These are phyloP conservation scores for Pedicia rivosa DNA, from an alignment of 2,888 invertebrate genomes.

Conservation along the genomic window DNA sequence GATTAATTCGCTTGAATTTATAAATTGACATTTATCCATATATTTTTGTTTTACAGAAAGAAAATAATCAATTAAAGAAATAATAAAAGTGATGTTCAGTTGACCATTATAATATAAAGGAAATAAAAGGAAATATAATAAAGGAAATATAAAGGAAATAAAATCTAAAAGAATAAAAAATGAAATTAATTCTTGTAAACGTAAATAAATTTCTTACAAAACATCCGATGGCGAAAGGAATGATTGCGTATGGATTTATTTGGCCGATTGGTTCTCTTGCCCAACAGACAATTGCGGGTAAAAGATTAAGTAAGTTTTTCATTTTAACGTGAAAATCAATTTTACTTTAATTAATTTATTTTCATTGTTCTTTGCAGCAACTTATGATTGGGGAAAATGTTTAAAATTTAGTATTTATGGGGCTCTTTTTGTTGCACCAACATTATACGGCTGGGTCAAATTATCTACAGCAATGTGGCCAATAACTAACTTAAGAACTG, in stretches of 20 bases:
- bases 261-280: conserved; percentile 59
- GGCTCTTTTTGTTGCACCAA: conserved; percentile 67
- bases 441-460: conserved; percentile 63
- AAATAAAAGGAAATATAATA: too few relatives aligned
- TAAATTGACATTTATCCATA: too few relatives aligned
- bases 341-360: not conserved
- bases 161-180: not conserved
- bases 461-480: conserved; percentile 65
- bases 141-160: too few relatives aligned
- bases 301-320: conserved; percentile 37
- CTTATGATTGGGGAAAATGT: conserved; percentile 51
- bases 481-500: conserved; percentile 46
- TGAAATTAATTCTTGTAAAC: conserved; percentile 5
- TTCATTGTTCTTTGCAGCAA: conserved; percentile 21
- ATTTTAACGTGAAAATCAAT: too few relatives aligned
- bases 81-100: too few relatives aligned
- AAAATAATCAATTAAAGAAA: too few relatives aligned
- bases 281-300: conserved; percentile 53
- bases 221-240: conserved; percentile 36
- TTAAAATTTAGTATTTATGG: conserved; percentile 62
- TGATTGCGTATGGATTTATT: conserved; percentile 52
- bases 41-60: too few relatives aligned
- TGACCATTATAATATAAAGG: too few relatives aligned
- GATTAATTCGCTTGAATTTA: too few relatives aligned
- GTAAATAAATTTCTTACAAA: conserved; percentile 19